phyloP scores from a whole-genome alignment of 1,140 invertebrate genomes.

The Drosophila kanapiae region DNA sequence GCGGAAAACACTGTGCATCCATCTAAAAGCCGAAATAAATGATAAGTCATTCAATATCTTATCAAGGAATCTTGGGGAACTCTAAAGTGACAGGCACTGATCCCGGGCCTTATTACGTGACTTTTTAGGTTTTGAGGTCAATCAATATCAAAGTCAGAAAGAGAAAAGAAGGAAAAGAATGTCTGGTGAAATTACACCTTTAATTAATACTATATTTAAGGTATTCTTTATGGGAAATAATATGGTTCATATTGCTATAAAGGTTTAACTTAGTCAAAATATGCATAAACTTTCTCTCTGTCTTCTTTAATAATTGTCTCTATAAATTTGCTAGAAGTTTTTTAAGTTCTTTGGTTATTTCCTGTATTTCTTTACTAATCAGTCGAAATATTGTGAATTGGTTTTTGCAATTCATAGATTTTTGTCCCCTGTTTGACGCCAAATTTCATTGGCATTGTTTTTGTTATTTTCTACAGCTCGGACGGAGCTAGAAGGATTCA shows the following conservation, averaged over 20 bases:
- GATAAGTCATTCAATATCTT: slow-evolving; percentile 49
- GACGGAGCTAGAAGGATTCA: too few species aligned
- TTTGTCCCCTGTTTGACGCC: neutral
- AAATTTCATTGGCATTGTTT: too few species aligned
- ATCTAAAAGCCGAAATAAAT: slow-evolving; percentile 53
- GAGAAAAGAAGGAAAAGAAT: neutral
- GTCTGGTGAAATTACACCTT: slow-evolving; percentile 1
- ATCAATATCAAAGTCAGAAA: neutral
- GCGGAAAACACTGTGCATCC: slow-evolving; percentile 82
- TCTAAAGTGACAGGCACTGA: slow-evolving; percentile 23
- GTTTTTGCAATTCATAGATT: neutral
- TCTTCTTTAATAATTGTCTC: too few species aligned
- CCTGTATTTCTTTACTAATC: neutral
- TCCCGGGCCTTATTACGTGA: slow-evolving; percentile 49
- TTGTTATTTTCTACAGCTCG: too few species aligned
- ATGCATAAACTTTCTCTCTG: too few species aligned
- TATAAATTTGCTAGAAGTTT: too few species aligned
- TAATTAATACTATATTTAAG: too few species aligned
- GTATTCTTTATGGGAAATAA: too few species aligned
- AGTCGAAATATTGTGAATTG: neutral
- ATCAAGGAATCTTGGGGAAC: slow-evolving; percentile 22
- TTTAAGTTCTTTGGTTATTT: too few species aligned
- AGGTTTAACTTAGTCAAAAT: too few species aligned
- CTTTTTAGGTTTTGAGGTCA: slow-evolving; percentile 8
- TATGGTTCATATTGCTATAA: too few species aligned